Percentiles rank a stretch among this genome's conserved stretches.
phyloP scores from a whole-genome alignment of 2,888 invertebrate species.

The Torymus auratus region DNA sequence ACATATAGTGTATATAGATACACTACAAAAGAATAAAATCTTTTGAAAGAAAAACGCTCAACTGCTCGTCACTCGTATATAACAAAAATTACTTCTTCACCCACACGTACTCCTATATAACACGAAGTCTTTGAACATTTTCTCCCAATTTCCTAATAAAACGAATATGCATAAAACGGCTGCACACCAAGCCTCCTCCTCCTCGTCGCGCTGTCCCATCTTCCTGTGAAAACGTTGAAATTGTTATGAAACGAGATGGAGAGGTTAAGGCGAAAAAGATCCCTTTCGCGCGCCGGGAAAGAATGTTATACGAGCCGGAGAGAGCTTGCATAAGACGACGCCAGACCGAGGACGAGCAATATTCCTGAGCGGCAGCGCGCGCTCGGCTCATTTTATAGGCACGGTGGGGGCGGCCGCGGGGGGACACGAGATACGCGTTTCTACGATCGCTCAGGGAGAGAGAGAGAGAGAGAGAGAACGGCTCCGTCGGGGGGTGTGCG shows the following conservation, averaged over 20 bases:
- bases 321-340: neutral
- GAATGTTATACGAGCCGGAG: slow-evolving; percentile 1
- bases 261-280: neutral
- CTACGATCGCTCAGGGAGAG: slow-evolving; percentile 59
- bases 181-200: too few relatives aligned
- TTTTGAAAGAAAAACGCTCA: too few relatives aligned
- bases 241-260: slow-evolving; percentile 20
- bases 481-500: slow-evolving; percentile 16
- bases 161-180: too few relatives aligned
- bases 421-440: slow-evolving; percentile 60
- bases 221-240: slow-evolving; percentile 25
- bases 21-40: too few relatives aligned
- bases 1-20: too few relatives aligned
- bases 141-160: too few relatives aligned
- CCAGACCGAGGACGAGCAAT: slow-evolving; percentile 63
- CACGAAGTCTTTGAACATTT: too few relatives aligned
- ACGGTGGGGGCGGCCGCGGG: slow-evolving; percentile 7
- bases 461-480: neutral
- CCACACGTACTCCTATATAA: too few relatives aligned
- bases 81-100: too few relatives aligned
- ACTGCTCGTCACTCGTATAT: too few relatives aligned
- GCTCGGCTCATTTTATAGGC: slow-evolving; percentile 65
- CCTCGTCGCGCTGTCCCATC: slow-evolving; percentile 25
- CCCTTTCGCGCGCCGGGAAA: neutral
- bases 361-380: slow-evolving; percentile 60